Percentiles rank a stretch among this genome's conserved stretches.
These are phyloP conservation scores for Nothoprocta pentlandii DNA, from an alignment of 2,113 vertebrate species.

Conservation along the genomic window DNA sequence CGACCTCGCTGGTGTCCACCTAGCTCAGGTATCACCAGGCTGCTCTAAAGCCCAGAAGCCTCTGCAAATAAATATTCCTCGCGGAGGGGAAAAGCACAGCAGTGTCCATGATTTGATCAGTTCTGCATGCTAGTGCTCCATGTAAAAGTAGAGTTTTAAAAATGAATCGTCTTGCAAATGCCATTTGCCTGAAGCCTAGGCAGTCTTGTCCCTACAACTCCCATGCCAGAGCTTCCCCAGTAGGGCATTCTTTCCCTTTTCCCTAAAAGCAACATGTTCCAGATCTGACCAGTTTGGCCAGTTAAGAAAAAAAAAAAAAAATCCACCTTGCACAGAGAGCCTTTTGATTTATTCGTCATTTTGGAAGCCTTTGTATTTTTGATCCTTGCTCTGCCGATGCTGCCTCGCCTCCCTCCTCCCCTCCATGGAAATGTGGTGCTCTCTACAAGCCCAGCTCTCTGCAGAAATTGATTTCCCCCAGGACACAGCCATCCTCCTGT, in stretches of 20 bases:
- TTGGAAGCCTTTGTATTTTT: conserved; percentile 47
- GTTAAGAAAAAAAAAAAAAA: accelerated
- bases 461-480: conserved; percentile 70
- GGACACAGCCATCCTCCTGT: conserved; percentile 55
- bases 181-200: background rate
- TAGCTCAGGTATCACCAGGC: background rate
- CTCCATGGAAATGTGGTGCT: conserved; percentile 58
- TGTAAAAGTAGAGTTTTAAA: background rate
- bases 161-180: background rate
- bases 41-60: background rate
- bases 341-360: conserved; percentile 4
- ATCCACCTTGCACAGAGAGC: background rate
- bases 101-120: background rate
- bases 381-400: conserved; percentile 16
- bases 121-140: background rate
- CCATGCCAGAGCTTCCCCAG: background rate
- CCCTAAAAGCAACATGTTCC: background rate
- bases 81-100: background rate
- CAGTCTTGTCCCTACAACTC: background rate
- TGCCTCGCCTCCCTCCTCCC: background rate
- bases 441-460: conserved; percentile 21
- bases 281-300: background rate
- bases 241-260: background rate
- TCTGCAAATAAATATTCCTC: background rate
- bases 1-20: background rate